Evolutionary conservation across 2,797 vertebrate genomes (phyloP), one percentile per base, ranked within the genome.

Genomic region (Sebastes cheni): DNA sequence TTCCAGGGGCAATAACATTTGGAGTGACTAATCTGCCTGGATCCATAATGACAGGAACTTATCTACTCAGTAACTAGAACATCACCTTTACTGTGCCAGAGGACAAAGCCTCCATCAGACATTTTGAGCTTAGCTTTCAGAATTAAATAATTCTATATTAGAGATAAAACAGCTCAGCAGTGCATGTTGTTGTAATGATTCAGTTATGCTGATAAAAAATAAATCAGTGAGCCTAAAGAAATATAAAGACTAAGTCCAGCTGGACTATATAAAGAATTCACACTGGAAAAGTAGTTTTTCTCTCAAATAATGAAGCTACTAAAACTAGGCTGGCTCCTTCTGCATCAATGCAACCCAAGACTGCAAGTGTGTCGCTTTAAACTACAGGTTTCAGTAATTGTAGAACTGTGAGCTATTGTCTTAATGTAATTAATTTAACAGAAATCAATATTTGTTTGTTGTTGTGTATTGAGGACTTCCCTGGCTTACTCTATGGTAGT

Each of bases 401-500:
- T 55, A 9, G 12, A 5, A 39, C 20, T 62, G 12, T 25, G 3
- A 67, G 3, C 1, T 2, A 54, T 22, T 6, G 1, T 46, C 70
- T 16, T 11, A 61, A 36, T 27, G 13, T 22, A 7, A 2, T 60
- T 1, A 18, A 61, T 70, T 61, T 2, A 27, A 30, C 16, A 67
- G 6, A 39, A 50, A 60, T 62, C 6, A 10, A 3, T 61, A 5
- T 56, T 58, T 32, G 1, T 34, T 74, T 0, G 50, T 50, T 68
- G 42, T 46, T 46, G 42, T 46, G 42, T 50, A 14, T 61, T 75
- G 94, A 93, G 5, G 90, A 93, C 59, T 98, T 98, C 86, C 97
- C 97, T 99, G 71, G 97, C 98, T 4, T 99, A 97, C 76, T 97
- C 97, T 1, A 93, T 99, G 25, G 96, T 98, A 46, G 94, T 97